Conservation (phyloP, 2,797 vertebrate genomes). For the Siniperca obscura region DNA sequence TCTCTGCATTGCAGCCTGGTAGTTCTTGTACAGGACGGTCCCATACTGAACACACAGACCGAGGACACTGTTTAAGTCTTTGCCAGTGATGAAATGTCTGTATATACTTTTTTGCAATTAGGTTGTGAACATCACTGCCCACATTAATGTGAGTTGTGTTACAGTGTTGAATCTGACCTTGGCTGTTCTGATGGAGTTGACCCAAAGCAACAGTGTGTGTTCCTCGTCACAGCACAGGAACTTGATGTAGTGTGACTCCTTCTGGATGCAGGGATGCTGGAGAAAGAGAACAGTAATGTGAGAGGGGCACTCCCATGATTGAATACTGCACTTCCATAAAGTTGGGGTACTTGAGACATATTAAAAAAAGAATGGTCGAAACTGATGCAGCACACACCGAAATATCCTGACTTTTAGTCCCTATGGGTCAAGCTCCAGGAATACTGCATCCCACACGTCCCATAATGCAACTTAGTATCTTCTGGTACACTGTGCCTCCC, state of each 20-base stretch:
- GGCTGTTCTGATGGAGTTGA: constrained; percentile 91
- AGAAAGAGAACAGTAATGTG: constrained; percentile 29
- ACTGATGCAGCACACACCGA: background rate
- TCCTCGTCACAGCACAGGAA: constrained; percentile 91
- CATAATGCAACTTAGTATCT: background rate
- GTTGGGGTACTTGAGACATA: background rate
- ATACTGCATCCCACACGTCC: background rate
- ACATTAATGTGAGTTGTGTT: background rate
- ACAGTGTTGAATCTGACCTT: constrained; percentile 84
- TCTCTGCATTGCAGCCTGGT: constrained; percentile 85
- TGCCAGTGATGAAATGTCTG: background rate
- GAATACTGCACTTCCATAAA: background rate
- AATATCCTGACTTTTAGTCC: background rate
- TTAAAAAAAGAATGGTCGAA: background rate
- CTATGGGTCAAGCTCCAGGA: background rate
- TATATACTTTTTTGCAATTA: background rate
- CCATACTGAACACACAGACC: constrained; percentile 85
- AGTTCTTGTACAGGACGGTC: constrained; percentile 87
- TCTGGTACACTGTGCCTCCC: background rate
- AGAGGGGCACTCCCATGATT: background rate
- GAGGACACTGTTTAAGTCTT: background rate
- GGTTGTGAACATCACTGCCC: background rate
- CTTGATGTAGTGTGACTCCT: constrained; percentile 90
- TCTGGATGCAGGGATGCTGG: constrained; percentile 94
- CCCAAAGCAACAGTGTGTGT: constrained; percentile 87